Conservation (phyloP, 2,797 vertebrate genomes). For the Bryconaethiops microstoma region DNA sequence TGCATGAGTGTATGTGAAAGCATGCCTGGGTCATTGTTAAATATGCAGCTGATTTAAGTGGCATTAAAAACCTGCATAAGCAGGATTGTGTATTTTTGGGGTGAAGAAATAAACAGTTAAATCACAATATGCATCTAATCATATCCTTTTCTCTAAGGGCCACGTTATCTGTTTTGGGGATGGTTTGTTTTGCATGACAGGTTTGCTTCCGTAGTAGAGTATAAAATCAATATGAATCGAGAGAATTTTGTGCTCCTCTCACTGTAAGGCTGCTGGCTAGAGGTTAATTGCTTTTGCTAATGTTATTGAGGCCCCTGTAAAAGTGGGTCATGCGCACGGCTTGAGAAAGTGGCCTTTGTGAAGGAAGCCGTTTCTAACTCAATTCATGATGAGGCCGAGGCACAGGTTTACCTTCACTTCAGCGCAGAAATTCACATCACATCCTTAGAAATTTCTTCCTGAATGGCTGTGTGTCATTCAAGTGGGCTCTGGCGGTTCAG, state of each 20-base stretch:
- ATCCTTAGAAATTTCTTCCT: background rate
- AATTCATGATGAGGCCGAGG: conserved; percentile 24
- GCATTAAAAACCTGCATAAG: background rate
- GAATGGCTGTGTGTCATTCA: conserved; percentile 17
- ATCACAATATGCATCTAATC: conserved; percentile 6
- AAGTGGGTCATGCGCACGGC: conserved; percentile 55
- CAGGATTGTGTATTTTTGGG: background rate
- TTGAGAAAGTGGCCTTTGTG: conserved; percentile 52
- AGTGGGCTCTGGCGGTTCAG: background rate
- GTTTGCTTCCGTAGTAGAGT: conserved; percentile 33
- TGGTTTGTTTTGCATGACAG: conserved; percentile 14
- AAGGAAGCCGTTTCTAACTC: conserved; percentile 43
- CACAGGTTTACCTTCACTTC: conserved; percentile 24
- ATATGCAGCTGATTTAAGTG: background rate
- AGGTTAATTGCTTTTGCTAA: conserved; percentile 63
- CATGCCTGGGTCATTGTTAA: conserved; percentile 4
- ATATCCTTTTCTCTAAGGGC: conserved; percentile 21
- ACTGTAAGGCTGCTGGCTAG: conserved; percentile 57
- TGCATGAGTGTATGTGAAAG: background rate
- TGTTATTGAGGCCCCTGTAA: conserved; percentile 54
- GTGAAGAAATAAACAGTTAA: background rate
- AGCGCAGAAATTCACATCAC: conserved; percentile 18
- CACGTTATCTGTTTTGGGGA: background rate
- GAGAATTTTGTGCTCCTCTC: conserved; percentile 38
- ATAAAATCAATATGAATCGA: conserved; percentile 46